Evolutionary conservation across 2,113 vertebrate genomes (phyloP).

Genomic region (Pseudonaja textilis): DNA sequence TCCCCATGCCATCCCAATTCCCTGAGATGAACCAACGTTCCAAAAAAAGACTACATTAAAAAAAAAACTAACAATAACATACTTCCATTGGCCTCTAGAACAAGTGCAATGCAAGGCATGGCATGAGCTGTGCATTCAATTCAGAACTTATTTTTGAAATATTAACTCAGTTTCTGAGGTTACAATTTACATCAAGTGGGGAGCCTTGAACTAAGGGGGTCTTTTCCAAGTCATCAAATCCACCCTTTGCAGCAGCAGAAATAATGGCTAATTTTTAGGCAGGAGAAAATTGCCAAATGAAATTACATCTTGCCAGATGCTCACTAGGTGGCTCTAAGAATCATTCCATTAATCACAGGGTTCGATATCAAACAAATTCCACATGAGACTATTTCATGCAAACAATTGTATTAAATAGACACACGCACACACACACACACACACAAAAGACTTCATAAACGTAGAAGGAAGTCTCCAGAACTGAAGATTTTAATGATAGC

Average conservation of each 20-base stretch:
- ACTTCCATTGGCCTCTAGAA: neutral
- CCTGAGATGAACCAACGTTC: neutral
- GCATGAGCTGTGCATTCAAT: neutral
- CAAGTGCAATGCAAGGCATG: neutral
- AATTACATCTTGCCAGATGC: neutral
- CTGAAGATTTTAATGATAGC: neutral
- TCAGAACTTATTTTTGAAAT: neutral
- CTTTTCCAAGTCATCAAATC: neutral
- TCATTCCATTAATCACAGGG: neutral
- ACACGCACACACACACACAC: neutral
- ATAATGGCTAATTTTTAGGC: neutral
- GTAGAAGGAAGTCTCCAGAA: neutral
- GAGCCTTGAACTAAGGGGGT: neutral
- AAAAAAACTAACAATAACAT: neutral
- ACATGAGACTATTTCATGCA: neutral
- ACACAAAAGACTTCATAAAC: neutral
- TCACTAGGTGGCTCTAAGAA: neutral
- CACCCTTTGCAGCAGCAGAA: neutral
- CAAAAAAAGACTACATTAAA: neutral
- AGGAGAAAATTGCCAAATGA: neutral
- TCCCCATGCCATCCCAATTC: conserved; percentile 1
- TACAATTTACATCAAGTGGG: neutral
- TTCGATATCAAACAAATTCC: neutral
- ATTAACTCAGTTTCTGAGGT: neutral
- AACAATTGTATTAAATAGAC: neutral